Evolutionary conservation across 1,140 invertebrate species (phyloP).

Genomic region (Littorina saxatilis): DNA sequence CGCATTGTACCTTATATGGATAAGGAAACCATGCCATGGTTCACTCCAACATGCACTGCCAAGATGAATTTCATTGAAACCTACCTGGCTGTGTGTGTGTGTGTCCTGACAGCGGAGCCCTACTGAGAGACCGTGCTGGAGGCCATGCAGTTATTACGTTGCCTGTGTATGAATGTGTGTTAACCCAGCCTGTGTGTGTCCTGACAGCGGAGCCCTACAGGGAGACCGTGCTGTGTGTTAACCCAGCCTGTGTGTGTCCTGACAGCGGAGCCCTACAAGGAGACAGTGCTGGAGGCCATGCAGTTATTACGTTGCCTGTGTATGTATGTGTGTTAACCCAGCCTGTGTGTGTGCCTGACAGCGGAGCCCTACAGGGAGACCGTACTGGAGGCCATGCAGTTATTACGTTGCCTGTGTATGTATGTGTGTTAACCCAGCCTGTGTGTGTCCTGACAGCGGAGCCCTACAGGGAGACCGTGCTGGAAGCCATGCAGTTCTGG

Average conservation of each 20-base stretch:
- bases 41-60: no score
- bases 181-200: no score
- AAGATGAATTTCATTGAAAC: no score
- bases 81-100: not conserved
- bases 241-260: not conserved
- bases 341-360: not conserved
- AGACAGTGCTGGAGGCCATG: not conserved
- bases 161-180: not conserved
- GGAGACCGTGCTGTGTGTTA: not conserved
- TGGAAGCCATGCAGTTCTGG: constrained; percentile 19
- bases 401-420: not conserved
- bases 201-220: constrained; percentile 8
- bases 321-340: not conserved
- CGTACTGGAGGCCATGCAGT: constrained; percentile 4
- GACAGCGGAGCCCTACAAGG: constrained; percentile 3
- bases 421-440: not conserved
- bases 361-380: constrained; percentile 1
- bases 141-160: constrained; percentile 2
- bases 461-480: not conserved
- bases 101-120: not conserved
- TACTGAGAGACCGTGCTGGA: not conserved
- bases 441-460: not conserved
- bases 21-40: no score
- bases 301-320: not conserved
- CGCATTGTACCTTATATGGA: no score